Base-by-base conservation (phyloP, 1,140 invertebrate species). In the Batillaria attramentaria region DNA sequence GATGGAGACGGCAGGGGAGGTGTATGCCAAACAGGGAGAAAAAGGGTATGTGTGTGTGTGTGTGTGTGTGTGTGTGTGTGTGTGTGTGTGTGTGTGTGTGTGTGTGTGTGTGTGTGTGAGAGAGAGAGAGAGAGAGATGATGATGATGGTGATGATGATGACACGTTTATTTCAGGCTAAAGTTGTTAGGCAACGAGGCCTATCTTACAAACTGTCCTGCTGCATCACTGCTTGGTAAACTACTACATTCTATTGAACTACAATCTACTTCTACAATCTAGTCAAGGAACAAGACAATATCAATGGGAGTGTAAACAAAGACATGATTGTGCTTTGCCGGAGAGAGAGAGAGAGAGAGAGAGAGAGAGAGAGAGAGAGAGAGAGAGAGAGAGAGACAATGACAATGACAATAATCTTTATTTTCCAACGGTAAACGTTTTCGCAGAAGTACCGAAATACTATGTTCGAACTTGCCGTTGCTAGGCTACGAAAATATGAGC, bases 61-160 rank as follows among this genome's bases (percentile, higher is more conserved):
- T 24, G 46, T 24, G 46, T 24, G 46, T 24, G 46, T 24, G 46
- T 50, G 46, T 50, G 46, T 50, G 46, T 50, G 46, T 50, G 24
- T 50, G 24, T 50, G 24, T 50, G 46, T 50, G 46, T 50, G 46
- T 50, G 46, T 50, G 46, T 50, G 46, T 50, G 46, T 50, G 46
- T 50, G 46, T 50, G 46, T 50, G 46, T 50, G 46, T 50, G 46
- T 50, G 46, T 50, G 46, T 50, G 46, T 50, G 46, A 50, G 46
- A 50, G 46, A 50, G 46, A 50, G 46, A 50, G 46, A 50, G 46
- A 50, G 46, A 50, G 46, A 50, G 46, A 50, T 10, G 24, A 24
- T 13, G 46, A 50, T 10, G 24, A 24, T 13, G 46, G 24, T 10
- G 24, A 24, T 13, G 46, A 50, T 10, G 24, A 24, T 13, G 46